These are phyloP conservation scores for Andrena trimmerana DNA, from an alignment of 2,888 invertebrate species.

Conservation along the genomic window DNA sequence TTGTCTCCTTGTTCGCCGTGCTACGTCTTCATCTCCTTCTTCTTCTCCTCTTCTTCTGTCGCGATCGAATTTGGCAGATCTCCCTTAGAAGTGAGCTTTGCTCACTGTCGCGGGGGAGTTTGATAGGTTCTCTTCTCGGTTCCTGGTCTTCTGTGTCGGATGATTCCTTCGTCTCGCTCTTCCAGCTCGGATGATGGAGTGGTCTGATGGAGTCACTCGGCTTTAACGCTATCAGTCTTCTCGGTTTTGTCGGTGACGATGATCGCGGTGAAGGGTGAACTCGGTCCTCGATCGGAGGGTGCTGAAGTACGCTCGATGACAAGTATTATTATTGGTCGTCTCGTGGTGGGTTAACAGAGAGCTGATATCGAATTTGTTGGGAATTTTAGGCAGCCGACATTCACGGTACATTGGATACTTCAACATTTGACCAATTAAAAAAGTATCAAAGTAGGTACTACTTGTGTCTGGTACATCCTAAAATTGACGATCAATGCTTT, in stretches of 20 bases:
- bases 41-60: not conserved
- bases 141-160: conserved; percentile 12
- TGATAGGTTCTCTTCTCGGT: not conserved
- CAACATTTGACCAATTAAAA: no score
- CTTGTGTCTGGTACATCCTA: not conserved
- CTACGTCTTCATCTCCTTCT: conserved; percentile 4
- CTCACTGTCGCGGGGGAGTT: not conserved
- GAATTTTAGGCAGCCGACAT: no score
- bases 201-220: conserved; percentile 46
- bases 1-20: conserved; percentile 2
- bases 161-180: conserved; percentile 6
- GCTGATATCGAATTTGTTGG: no score
- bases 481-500: not conserved
- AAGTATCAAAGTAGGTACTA: no score
- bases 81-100: not conserved
- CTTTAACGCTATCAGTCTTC: conserved; percentile 69
- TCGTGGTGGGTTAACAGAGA: no score
- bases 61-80: not conserved
- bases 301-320: conserved; percentile 22
- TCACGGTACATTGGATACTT: no score
- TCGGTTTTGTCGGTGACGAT: conserved; percentile 58
- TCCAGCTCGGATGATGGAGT: conserved; percentile 32
- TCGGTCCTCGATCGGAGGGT: conserved; percentile 2
- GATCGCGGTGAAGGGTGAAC: conserved; percentile 62
- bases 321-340: not conserved